Percentiles rank a stretch among this genome's conserved stretches.
These are phyloP conservation scores for Colaptes auratus DNA, from an alignment of 2,113 vertebrate species.

Conservation along the genomic window DNA sequence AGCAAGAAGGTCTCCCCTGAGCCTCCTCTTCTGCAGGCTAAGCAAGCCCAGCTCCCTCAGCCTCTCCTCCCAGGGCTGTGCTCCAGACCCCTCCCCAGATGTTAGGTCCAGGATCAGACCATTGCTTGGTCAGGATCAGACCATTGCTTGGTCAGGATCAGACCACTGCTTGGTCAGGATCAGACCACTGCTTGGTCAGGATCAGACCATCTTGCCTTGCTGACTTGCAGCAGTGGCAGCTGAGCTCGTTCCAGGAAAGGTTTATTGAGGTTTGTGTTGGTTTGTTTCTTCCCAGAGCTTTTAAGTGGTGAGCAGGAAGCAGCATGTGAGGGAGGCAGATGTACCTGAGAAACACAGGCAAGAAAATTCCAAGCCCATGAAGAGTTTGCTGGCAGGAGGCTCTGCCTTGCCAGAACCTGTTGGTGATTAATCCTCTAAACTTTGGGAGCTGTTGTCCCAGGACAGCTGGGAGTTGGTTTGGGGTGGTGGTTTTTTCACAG, in stretches of 20 bases:
- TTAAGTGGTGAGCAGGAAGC: background rate
- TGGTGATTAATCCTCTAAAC: background rate
- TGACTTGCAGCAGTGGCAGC: background rate
- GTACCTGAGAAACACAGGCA: background rate
- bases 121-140: no score
- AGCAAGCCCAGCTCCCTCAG: no score
- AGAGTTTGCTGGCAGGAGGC: slow-evolving; percentile 29
- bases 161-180: no score
- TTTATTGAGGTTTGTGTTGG: background rate
- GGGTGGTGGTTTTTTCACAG: background rate
- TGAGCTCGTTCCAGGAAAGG: background rate
- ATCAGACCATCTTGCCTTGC: background rate
- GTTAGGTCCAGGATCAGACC: no score
- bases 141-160: no score
- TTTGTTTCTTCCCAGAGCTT: background rate
- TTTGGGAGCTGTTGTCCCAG: background rate
- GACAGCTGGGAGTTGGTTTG: background rate
- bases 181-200: no score
- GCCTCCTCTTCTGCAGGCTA: no score
- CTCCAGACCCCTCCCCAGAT: no score
- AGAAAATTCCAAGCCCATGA: slow-evolving; percentile 25
- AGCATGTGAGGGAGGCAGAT: background rate
- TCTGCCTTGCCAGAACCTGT: background rate
- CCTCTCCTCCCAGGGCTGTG: no score
- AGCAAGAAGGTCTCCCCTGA: no score